A percentile compares a stretch with the other conserved stretches of the same genome.
Evolutionary conservation across 64 coral and sea anemone species (phyloP).

Genomic region (Pocillopora verrucosa): DNA sequence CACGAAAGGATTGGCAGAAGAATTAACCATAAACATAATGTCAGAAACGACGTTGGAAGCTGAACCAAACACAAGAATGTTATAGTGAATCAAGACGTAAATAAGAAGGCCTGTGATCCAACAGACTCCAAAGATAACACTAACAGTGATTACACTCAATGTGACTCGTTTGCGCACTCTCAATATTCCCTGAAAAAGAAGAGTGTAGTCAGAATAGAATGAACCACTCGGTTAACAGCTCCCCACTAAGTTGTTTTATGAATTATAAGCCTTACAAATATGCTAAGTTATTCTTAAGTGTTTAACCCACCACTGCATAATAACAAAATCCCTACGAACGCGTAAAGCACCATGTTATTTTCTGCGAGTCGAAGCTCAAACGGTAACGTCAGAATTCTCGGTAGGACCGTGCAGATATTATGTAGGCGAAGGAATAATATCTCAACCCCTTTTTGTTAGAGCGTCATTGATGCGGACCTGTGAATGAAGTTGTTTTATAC

Average conservation of each 20-base stretch:
- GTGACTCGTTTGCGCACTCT: conserved; percentile 53
- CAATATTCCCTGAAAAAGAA: conserved; percentile 3
- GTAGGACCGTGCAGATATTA: too few relatives aligned
- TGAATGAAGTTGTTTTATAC: too few relatives aligned
- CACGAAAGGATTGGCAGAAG: conserved; percentile 36
- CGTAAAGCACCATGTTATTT: too few relatives aligned
- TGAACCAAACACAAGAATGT: neutral
- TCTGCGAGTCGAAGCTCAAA: too few relatives aligned
- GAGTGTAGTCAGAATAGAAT: neutral
- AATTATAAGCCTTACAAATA: too few relatives aligned
- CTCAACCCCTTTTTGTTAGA: too few relatives aligned
- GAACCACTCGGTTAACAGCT: neutral
- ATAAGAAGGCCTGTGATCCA: conserved; percentile 1
- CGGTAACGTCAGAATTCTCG: too few relatives aligned
- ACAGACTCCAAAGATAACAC: conserved; percentile 31
- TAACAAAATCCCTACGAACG: too few relatives aligned
- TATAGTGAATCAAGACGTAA: neutral
- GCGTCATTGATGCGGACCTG: too few relatives aligned
- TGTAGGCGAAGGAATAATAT: too few relatives aligned
- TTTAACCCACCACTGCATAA: too few relatives aligned
- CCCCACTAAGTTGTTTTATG: neutral
- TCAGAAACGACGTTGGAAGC: neutral
- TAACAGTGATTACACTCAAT: conserved; percentile 33
- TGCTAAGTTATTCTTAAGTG: too few relatives aligned
- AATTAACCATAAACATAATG: conserved; percentile 29